Evolutionary conservation across 2,888 invertebrate genomes (phyloP).

Genomic region (Sabellastarte sp.): DNA sequence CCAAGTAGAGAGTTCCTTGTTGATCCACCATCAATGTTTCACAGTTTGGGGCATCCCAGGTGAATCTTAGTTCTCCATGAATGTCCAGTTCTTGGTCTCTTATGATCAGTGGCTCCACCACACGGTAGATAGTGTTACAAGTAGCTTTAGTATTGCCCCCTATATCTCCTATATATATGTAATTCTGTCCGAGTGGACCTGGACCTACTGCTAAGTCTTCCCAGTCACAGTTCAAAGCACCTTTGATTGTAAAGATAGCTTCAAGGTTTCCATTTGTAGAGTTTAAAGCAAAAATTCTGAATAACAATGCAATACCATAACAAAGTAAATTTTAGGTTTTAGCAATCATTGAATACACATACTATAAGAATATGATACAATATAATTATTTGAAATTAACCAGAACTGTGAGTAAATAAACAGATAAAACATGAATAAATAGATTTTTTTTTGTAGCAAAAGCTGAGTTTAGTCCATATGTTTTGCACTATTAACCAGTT

Average conservation of each 20-base stretch:
- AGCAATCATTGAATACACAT: background rate
- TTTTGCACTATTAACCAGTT: background rate
- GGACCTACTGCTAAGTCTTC: constrained; percentile 2
- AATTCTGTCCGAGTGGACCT: background rate
- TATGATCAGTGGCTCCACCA: background rate
- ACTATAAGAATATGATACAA: too few relatives aligned
- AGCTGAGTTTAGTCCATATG: background rate
- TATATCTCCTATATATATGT: constrained; percentile 1
- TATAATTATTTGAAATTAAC: too few relatives aligned
- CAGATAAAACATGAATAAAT: too few relatives aligned
- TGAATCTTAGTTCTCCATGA: background rate
- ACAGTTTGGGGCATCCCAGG: background rate
- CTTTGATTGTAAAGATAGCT: background rate
- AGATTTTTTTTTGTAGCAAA: too few relatives aligned
- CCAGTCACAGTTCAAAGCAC: constrained; percentile 4
- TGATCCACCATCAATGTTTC: constrained; percentile 2
- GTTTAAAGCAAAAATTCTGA: constrained; percentile 1
- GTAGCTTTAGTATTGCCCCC: background rate
- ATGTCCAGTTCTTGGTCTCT: background rate
- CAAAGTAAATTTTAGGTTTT: background rate
- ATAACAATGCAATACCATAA: background rate
- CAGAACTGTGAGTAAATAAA: too few relatives aligned
- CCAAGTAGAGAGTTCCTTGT: background rate
- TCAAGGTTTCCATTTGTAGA: background rate
- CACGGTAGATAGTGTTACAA: background rate